Base-by-base conservation (phyloP, 37 sponge, comb jelly and placozoan genomes). In the Chondrosia reniformis region DNA sequence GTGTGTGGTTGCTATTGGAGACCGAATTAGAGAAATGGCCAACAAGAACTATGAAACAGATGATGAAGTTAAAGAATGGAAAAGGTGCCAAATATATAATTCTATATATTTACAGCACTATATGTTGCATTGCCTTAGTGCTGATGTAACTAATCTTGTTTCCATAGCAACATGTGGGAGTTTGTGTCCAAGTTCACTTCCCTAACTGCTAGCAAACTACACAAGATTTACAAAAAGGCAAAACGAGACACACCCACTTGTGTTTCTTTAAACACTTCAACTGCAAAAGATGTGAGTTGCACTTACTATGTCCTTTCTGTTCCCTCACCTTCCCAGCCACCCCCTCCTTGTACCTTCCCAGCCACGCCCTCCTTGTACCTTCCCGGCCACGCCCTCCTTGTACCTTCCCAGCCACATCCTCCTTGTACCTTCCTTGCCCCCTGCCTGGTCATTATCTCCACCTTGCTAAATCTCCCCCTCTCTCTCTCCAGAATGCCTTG, bases 101-200 rank as follows among this genome's bases (percentile, higher is more conserved):
- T 27, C 8, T 28, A 24, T 4, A 24, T 1, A 5, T 73, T 13
- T 4, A 24, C 9, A 38, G 43, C 74, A 2, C 30, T 30, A 3
- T 5, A 22, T 41, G n/a, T 62, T 30, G 2, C 22, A 15, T 37
- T 33, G 63, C 63, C 41, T 63, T 27, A 6, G 46, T 27, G 34
- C 33, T 41, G 25, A 13, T 45, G 19, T 4, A 67, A 32, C 10
- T 41, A 24, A 72, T 57, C 54, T 73, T 5, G 25, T 22, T 25
- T 55, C 55, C 79, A 30, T 72, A 96, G 96, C 76, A 87, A 96
- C 65, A 59, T 96, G 72, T 96, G 97, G 97, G 73, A 83, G 32
- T 96, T 96, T 84, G 97, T 96, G 65, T 84, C 97, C 46, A 87
- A 96, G 78, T 96, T 96, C 81, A 89, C 93, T 10, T 37, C 82